Base-by-base conservation (phyloP, 2,797 vertebrate genomes). In the Rachycentron canadum region DNA sequence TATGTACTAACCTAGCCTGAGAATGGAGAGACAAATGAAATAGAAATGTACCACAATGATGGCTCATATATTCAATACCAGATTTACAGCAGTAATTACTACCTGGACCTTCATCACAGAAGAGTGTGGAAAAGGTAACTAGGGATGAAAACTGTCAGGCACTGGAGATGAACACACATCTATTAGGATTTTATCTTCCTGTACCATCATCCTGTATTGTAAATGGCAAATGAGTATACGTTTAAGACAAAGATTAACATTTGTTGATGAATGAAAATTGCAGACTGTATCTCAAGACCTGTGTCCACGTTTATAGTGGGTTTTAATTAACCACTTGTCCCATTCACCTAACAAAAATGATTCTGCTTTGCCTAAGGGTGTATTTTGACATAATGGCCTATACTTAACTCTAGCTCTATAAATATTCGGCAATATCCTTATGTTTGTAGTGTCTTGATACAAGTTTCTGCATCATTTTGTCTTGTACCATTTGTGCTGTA, bases 321-420 rank as follows among this genome's bases (percentile, higher is more conserved):
- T 72, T 86, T 62, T 87, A 86, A 90, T 86, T 61, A 73, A 85
- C 73, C 10, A 19, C 68, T 79, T 83, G 84, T 86, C 65, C 67
- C 59, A 43, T 70, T 80, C 69, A 68, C 65, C 55, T 59, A 82
- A 87, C 74, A 75, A 41, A 73, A 78, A 69, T 53, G 32, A 32
- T 41, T 53, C 49, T 59, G 53, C 74, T 81, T 67, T 79, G 59
- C 76, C 73, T 62, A 59, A 66, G 59, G 82, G 77, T 81, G 57
- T 69, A 71, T 81, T 86, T 87, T 72, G 57, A 85, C 59, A 58
- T 87, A 86, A 82, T 81, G 52, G 71, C 64, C 61, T 82, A 68
- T 61, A 78, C 32, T 85, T 83, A 81, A 64, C 60, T 86, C 36
- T 7, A 62, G 57, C 72, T 60, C 21, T 70, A 38, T 88, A 91